Conservation (phyloP, 2,888 invertebrate species). For the Agapetus fuscipes region DNA sequence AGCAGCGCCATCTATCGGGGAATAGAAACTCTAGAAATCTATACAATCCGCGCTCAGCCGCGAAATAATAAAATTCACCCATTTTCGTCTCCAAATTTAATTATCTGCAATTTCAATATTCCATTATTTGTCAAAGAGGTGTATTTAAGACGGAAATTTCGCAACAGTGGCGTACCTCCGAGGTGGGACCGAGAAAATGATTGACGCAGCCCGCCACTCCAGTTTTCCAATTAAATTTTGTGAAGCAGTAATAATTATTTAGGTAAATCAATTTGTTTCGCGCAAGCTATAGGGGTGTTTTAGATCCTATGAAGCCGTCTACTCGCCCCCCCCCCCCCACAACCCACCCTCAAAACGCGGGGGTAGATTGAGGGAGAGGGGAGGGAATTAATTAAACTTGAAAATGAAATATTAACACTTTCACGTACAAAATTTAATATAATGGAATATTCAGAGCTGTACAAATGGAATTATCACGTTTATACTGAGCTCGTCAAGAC, state of each 20-base stretch:
- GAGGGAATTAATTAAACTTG: slow-evolving; percentile 48
- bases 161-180: slow-evolving; percentile 17
- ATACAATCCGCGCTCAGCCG: slow-evolving; percentile 9
- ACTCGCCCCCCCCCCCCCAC: slow-evolving; percentile 25
- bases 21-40: slow-evolving; percentile 28
- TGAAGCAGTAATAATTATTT: slow-evolving; percentile 52
- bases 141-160: neutral
- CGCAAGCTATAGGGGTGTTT: slow-evolving; percentile 21
- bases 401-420: slow-evolving; percentile 51
- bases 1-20: slow-evolving; percentile 36
- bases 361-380: slow-evolving; percentile 3
- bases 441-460: slow-evolving; percentile 24
- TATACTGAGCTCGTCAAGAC: slow-evolving; percentile 7
- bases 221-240: slow-evolving; percentile 53
- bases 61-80: slow-evolving; percentile 8
- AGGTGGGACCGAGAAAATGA: slow-evolving; percentile 37
- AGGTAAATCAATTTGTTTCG: slow-evolving; percentile 52
- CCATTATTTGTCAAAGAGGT: slow-evolving; percentile 4
- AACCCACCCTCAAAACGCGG: slow-evolving; percentile 4
- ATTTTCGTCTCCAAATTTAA: neutral
- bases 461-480: slow-evolving; percentile 36
- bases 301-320: slow-evolving; percentile 17
- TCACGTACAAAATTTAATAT: slow-evolving; percentile 48
- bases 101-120: slow-evolving; percentile 2
- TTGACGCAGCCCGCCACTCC: slow-evolving; percentile 29